Conservation (phyloP, 1,140 invertebrate species). For the Procambarus clarkii region DNA sequence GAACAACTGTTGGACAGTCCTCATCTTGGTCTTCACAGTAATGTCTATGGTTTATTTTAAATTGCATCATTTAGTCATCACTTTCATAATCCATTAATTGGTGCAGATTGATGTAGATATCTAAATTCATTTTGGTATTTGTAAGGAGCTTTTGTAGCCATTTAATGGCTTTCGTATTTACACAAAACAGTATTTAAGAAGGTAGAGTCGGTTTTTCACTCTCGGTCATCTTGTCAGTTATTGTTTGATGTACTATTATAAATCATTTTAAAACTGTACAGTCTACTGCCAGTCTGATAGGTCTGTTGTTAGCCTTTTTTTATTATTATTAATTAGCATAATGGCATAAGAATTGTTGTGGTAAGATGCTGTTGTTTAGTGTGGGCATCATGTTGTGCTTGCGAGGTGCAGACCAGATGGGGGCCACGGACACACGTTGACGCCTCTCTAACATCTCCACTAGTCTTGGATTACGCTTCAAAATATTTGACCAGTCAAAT, state of each 20-base stretch:
- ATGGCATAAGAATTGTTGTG: conserved; percentile 61
- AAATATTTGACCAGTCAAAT: neutral
- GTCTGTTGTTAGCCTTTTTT: conserved; percentile 55
- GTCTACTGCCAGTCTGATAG: conserved; percentile 57
- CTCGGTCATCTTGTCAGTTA: conserved; percentile 34
- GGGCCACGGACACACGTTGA: conserved; percentile 42
- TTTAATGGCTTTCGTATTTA: conserved; percentile 12
- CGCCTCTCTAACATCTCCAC: neutral
- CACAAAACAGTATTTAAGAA: conserved; percentile 17
- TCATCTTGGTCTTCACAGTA: conserved; percentile 8
- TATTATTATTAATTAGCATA: conserved; percentile 39
- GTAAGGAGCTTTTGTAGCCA: neutral
- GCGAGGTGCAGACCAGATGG: conserved; percentile 49
- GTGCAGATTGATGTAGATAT: conserved; percentile 8
- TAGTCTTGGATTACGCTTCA: conserved; percentile 1
- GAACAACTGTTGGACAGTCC: conserved; percentile 16
- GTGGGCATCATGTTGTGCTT: conserved; percentile 56
- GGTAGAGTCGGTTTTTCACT: conserved; percentile 40
- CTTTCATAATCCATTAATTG: conserved; percentile 9
- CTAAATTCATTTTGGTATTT: neutral
- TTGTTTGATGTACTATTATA: conserved; percentile 62
- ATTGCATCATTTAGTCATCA: conserved; percentile 32
- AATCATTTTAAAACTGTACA: conserved; percentile 53
- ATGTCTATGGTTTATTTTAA: conserved; percentile 14
- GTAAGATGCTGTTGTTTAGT: conserved; percentile 53